Evolutionary conservation across 2,888 invertebrate genomes (phyloP), one percentile per base, ranked within the genome.

Genomic region (Epinotia ramella): DNA sequence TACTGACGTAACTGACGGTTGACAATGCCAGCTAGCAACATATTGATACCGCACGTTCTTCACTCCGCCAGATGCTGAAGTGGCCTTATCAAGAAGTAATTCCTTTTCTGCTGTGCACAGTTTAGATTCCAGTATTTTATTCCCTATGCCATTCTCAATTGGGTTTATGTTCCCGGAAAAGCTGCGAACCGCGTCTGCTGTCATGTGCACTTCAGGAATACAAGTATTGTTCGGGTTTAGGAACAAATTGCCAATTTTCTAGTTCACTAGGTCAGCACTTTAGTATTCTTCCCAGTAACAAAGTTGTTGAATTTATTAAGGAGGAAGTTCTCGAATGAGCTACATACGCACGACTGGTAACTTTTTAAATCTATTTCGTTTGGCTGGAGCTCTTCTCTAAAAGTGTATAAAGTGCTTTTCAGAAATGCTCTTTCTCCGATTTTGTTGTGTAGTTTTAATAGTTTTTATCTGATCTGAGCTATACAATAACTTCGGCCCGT

Each of bases 181-280:
- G 46, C 70, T 49, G 44, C 40, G 40, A 49, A 64, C 20, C 59
- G 46, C 56, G 28, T 16, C 46, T 57, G 64, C 70, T 60, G 75
- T 66, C 75, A 71, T 66, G 62, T 75, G 75, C 75, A 75, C 71
- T 71, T 71, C 60, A 46, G 28, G 24, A 68, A 67, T 49, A 70
- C 59, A 62, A 75, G 66, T 57, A 75, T 62, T 49, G 69, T 33
- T 65, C 49, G 49, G 60, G 70, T 16, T 65, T 70, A 28, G 44
- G 60, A 53, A 66, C 66, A 75, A 75, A 75, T 75, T 75, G 71
- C 44, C 75, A 71, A 75, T 75, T 75, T 75, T 75, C 75, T 75
- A 71, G 75, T 64, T 71, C 71, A 75, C 60, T 62, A 75, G 75
- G 75, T 71, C 75, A 75, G 59, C 59, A 75, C 24, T 75, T 62